phyloP scores from a whole-genome alignment of 1,140 invertebrate species.

The Phymastichus coffea region DNA sequence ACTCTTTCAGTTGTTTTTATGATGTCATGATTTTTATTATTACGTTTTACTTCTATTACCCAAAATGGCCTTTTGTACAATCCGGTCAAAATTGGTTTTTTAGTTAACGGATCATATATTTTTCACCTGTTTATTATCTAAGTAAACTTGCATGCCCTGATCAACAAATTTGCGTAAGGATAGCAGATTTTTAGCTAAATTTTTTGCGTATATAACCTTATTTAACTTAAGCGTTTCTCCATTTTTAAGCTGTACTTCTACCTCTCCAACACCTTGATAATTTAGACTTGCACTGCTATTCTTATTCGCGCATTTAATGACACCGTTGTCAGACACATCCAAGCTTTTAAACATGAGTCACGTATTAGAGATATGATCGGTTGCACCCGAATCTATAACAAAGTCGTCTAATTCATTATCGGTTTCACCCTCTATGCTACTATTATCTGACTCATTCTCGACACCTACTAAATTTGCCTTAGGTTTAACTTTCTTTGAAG shows the following conservation, averaged over 20 bases:
- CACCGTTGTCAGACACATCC: not conserved
- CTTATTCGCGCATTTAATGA: conserved; percentile 26
- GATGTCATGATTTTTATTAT: too few relatives aligned
- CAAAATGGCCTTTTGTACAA: too few relatives aligned
- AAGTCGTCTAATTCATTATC: not conserved
- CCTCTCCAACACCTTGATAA: conserved; percentile 1
- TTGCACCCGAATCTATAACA: not conserved
- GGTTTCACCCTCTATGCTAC: not conserved
- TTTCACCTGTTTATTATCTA: too few relatives aligned
- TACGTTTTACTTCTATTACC: too few relatives aligned
- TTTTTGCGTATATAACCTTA: too few relatives aligned
- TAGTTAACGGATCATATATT: too few relatives aligned
- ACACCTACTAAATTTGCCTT: not conserved
- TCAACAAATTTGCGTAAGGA: too few relatives aligned
- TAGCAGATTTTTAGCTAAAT: too few relatives aligned
- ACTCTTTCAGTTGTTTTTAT: too few relatives aligned
- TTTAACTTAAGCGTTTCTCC: too few relatives aligned
- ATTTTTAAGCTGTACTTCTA: not conserved
- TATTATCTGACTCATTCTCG: not conserved
- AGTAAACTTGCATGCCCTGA: too few relatives aligned
- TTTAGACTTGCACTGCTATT: conserved; percentile 8
- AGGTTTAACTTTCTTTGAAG: not conserved
- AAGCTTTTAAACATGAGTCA: not conserved
- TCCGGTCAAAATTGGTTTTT: too few relatives aligned
- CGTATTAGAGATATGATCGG: not conserved